Evolutionary conservation across 2,113 vertebrate genomes (phyloP).

Genomic region (Ceyx cyanopectus): DNA sequence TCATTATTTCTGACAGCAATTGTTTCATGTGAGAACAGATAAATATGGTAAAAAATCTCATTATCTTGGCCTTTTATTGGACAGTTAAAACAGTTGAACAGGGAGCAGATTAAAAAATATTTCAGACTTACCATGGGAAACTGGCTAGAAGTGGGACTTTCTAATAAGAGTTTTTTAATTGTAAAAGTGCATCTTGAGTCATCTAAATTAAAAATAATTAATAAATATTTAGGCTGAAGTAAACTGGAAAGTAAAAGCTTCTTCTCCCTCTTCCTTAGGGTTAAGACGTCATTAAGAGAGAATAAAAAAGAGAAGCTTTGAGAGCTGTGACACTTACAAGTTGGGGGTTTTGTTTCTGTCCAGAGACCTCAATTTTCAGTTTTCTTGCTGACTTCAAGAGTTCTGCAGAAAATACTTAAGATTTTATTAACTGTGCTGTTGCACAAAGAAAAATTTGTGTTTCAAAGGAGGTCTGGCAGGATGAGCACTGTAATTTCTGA

Average conservation of each 20-base stretch:
- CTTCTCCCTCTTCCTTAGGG: neutral
- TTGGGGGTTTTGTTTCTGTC: neutral
- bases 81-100: neutral
- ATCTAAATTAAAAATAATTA: neutral
- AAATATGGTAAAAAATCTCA: neutral
- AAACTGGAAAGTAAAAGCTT: neutral
- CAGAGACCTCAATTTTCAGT: neutral
- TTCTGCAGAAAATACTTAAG: conserved; percentile 7
- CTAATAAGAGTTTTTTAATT: neutral
- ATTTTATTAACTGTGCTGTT: conserved; percentile 15
- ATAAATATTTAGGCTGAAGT: neutral
- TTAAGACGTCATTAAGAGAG: neutral
- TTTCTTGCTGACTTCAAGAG: neutral
- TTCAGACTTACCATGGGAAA: conserved; percentile 11
- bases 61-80: neutral
- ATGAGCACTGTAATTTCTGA: conserved; percentile 11
- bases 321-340: neutral
- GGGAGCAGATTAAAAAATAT: neutral
- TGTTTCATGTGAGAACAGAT: neutral
- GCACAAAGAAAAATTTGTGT: conserved; percentile 14
- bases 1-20: neutral
- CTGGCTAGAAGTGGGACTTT: neutral
- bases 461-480: conserved; percentile 18
- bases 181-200: neutral
- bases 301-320: neutral